Evolutionary conservation across 2,113 vertebrate species (phyloP).

Genomic region (human): GRCh38 chr4:23958501-23959000

Average conservation of each 20-base stretch:
- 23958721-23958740: conserved; percentile 34
- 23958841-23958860: background rate
- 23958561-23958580: conserved; percentile 7
- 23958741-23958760: conserved; percentile 29
- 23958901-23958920: background rate
- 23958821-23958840: background rate
- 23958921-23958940: conserved; percentile 50
- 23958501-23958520: conserved; percentile 15
- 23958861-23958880: background rate
- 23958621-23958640: background rate
- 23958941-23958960: conserved; percentile 55
- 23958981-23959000: conserved; percentile 33
- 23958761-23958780: background rate
- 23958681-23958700: conserved; percentile 28
- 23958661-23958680: background rate
- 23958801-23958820: background rate
- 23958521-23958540: conserved; percentile 38
- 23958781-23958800: conserved; percentile 14
- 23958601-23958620: background rate
- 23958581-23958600: conserved; percentile 20
- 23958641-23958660: background rate
- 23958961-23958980: conserved; percentile 54
- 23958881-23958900: conserved; percentile 16
- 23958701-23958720: background rate
- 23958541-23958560: conserved; percentile 43